Conservation (phyloP, 1,140 invertebrate species). For the Heliothis virescens region DNA sequence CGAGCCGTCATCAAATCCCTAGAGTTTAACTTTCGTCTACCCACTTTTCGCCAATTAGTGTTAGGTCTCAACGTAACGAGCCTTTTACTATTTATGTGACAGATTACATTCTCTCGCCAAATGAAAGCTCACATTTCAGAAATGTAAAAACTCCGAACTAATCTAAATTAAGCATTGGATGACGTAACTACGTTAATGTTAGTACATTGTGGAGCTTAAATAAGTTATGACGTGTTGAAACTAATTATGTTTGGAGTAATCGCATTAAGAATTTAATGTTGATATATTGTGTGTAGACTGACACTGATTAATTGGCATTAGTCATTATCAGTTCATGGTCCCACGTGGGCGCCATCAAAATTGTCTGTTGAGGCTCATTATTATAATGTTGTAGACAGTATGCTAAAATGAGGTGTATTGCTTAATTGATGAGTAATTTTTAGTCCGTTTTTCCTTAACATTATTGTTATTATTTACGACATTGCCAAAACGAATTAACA, state of each 20-base stretch:
- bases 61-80: constrained; percentile 27
- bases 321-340: constrained; percentile 31
- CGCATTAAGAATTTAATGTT: constrained; percentile 30
- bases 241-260: constrained; percentile 39
- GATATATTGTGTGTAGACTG: constrained; percentile 25
- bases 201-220: constrained; percentile 7
- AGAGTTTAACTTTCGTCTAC: constrained; percentile 40
- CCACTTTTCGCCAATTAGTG: constrained; percentile 35
- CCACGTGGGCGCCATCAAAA: constrained; percentile 43
- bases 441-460: background rate
- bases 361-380: constrained; percentile 17
- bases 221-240: constrained; percentile 34
- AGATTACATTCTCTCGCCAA: constrained; percentile 10
- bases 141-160: constrained; percentile 5
- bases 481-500: background rate
- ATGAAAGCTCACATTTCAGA: background rate
- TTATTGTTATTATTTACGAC: constrained; percentile 12
- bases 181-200: constrained; percentile 3
- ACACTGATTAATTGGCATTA: constrained; percentile 39
- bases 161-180: background rate
- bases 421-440: constrained; percentile 9
- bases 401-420: background rate
- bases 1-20: constrained; percentile 16
- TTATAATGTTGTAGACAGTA: constrained; percentile 21
- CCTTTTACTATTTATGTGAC: constrained; percentile 33